Evolutionary conservation across 2,113 vertebrate species (phyloP).

Genomic region (Propithecus coquereli): DNA sequence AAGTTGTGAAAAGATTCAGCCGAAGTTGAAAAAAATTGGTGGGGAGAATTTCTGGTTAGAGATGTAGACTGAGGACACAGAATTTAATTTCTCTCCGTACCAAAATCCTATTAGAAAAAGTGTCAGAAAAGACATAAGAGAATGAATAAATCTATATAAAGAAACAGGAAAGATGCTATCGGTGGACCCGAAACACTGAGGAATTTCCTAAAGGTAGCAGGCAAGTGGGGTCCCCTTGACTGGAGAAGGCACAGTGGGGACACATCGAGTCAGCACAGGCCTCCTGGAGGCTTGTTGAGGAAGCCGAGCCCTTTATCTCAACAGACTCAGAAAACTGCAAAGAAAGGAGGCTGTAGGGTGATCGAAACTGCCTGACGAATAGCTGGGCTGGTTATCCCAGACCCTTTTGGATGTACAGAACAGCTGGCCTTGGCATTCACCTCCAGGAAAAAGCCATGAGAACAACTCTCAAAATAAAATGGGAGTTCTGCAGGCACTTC

Average conservation of each 20-base stretch:
- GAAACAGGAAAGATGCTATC: background rate
- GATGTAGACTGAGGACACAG: background rate
- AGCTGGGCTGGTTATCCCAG: background rate
- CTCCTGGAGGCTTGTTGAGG: background rate
- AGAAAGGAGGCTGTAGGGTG: background rate
- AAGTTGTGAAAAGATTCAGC: background rate
- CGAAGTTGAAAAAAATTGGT: background rate
- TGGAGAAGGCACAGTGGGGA: background rate
- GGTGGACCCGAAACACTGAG: background rate
- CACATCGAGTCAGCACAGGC: fast-evolving
- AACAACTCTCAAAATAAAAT: background rate
- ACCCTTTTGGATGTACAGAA: background rate
- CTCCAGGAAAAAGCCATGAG: background rate
- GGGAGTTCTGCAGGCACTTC: background rate
- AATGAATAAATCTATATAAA: background rate
- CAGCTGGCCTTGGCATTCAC: background rate
- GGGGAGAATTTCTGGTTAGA: background rate
- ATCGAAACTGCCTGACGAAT: background rate
- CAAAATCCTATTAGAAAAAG: background rate
- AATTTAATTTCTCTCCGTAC: background rate
- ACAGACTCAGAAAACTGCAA: background rate
- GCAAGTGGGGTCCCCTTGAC: no score
- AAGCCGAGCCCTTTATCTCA: background rate
- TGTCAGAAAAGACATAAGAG: background rate
- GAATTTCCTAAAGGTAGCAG: background rate